phyloP scores from a whole-genome alignment of 2,888 invertebrate species.

The Tenthredo livida region DNA sequence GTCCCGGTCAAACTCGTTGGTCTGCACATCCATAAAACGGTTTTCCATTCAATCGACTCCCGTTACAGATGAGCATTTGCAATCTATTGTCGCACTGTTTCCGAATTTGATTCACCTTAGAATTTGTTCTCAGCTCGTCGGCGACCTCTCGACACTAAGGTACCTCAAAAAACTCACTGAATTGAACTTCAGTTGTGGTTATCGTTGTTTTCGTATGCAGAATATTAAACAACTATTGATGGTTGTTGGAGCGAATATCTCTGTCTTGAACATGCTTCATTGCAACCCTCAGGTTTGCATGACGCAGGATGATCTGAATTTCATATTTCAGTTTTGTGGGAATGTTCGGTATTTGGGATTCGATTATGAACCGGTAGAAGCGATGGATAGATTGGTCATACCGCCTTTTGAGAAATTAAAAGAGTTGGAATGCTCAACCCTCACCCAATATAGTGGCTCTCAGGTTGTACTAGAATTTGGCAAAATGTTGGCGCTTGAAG shows the following conservation, averaged over 20 bases:
- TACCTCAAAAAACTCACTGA: slow-evolving; percentile 4
- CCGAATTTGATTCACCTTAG: slow-evolving; percentile 20
- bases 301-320: slow-evolving; percentile 20
- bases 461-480: slow-evolving; percentile 11
- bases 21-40: slow-evolving; percentile 16
- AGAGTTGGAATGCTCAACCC: slow-evolving; percentile 18
- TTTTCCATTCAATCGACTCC: slow-evolving; percentile 20
- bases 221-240: slow-evolving; percentile 27
- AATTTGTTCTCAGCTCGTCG: background rate
- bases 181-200: slow-evolving; percentile 31
- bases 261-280: slow-evolving; percentile 2
- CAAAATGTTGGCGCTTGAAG: slow-evolving; percentile 11
- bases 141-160: background rate
- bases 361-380: slow-evolving; percentile 16
- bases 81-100: slow-evolving; percentile 19
- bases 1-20: background rate
- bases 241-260: background rate
- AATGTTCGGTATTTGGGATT: slow-evolving; percentile 16
- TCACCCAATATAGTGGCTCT: slow-evolving; percentile 17
- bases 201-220: slow-evolving; percentile 28
- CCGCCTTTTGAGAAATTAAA: slow-evolving; percentile 22
- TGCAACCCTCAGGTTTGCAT: slow-evolving; percentile 21
- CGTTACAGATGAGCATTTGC: slow-evolving; percentile 2
- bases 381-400: slow-evolving; percentile 1
- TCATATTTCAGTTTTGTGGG: slow-evolving; percentile 13